Conservation (phyloP, 2,113 vertebrate species). For the Ammodytes dubius region DNA sequence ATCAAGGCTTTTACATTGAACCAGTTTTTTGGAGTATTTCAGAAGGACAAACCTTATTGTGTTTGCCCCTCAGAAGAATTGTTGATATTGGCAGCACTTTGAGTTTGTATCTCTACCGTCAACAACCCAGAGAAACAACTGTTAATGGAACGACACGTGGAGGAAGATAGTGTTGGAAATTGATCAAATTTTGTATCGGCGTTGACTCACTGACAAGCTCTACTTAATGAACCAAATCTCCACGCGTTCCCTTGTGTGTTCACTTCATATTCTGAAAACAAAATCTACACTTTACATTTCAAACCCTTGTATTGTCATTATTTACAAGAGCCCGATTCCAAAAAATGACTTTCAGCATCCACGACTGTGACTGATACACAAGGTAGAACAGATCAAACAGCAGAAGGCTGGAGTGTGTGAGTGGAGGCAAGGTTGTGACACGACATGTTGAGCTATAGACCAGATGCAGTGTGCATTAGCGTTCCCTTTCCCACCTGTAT, state of each 20-base stretch:
- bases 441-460: background rate
- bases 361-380: background rate
- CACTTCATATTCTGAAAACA: slow-evolving; percentile 3
- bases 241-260: slow-evolving; percentile 1
- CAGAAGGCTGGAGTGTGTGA: slow-evolving; percentile 1
- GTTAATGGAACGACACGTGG: slow-evolving; percentile 32
- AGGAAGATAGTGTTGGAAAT: background rate
- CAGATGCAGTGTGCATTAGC: too few species aligned
- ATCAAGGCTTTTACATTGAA: background rate
- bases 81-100: slow-evolving; percentile 6
- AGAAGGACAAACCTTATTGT: too few species aligned
- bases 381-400: slow-evolving; percentile 4
- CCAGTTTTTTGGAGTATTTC: background rate
- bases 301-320: slow-evolving; percentile 11
- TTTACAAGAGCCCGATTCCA: slow-evolving; percentile 15
- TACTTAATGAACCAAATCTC: slow-evolving; percentile 32
- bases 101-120: slow-evolving; percentile 3
- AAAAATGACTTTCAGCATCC: slow-evolving; percentile 12
- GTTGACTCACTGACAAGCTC: slow-evolving; percentile 32
- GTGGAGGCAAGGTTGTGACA: slow-evolving; percentile 7
- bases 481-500: too few species aligned
- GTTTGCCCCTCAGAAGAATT: background rate
- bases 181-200: slow-evolving; percentile 34
- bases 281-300: slow-evolving; percentile 26
- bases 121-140: slow-evolving; percentile 17